Evolutionary conservation across 2,797 vertebrate species (phyloP), one percentile per base, ranked within the genome.

Genomic region (Salmo trutta): DNA sequence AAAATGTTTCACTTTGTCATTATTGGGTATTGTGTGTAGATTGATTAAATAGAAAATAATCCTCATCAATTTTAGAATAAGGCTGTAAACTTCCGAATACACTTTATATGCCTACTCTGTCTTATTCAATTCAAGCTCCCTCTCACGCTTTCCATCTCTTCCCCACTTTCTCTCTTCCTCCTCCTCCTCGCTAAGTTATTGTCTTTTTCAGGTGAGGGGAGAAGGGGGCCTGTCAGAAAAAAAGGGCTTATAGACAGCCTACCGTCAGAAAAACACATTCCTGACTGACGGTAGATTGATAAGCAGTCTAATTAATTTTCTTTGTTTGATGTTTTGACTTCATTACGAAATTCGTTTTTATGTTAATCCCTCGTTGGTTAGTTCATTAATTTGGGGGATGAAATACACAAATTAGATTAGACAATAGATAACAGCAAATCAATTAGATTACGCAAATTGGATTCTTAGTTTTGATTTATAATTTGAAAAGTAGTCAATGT

Each of bases 351-450:
- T 75, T 85, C 79, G 82, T 79, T 78, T 83, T 67, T 47, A 47
- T 77, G 83, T 84, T 47, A 47, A 47, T 47, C 41, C 41, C 41
- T 47, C 41, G 69, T 88, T 84, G 76, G 85, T 86, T 69, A 79
- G 78, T 85, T 90, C 90, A 91, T 91, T 94, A 90, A 93, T 93
- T 93, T 90, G 81, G 68, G 83, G 82, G 78, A 84, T 88, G 83
- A 92, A 93, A 93, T 85, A 89, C 83, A 93, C 91, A 94, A 93
- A 94, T 93, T 90, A 92, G 92, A 94, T 94, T 87, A 90, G 79
- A 81, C 81, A 79, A 85, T 88, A 90, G 91, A 94, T 92, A 88
- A 90, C 80, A n/a, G 76, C 64, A 2, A 81, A 72, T 83, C 89
- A 47, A 47, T 47, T 47, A 90, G 90, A 92, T 93, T 91, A 93